These are phyloP conservation scores for Danionella dracula DNA, from an alignment of 2,797 vertebrate genomes.

Conservation along the genomic window DNA sequence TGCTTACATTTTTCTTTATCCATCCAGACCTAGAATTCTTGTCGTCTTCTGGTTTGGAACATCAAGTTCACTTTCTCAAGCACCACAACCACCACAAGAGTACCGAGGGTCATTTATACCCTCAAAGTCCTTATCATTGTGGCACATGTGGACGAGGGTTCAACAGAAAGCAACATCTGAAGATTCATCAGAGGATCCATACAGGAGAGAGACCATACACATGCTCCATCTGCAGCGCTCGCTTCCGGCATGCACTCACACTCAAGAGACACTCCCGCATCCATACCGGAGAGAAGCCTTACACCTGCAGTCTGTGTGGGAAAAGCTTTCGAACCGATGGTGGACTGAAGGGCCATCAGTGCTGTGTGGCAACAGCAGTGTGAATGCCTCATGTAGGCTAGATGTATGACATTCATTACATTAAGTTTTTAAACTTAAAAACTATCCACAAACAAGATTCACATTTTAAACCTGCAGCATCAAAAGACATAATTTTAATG, in stretches of 20 bases:
- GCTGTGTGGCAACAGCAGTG: constrained; percentile 6
- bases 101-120: constrained; percentile 26
- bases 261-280: constrained; percentile 53
- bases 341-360: constrained; percentile 51
- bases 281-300: constrained; percentile 56
- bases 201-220: constrained; percentile 54
- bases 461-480: too few species aligned
- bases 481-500: too few species aligned
- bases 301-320: constrained; percentile 48
- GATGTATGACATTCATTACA: not conserved
- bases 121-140: constrained; percentile 48
- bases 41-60: constrained; percentile 24
- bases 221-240: constrained; percentile 50
- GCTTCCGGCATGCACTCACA: constrained; percentile 54
- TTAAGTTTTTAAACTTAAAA: too few species aligned
- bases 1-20: constrained; percentile 17
- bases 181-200: constrained; percentile 57
- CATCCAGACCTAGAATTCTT: constrained; percentile 39
- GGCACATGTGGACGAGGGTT: constrained; percentile 51
- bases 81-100: constrained; percentile 26
- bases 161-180: constrained; percentile 56
- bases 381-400: not conserved
- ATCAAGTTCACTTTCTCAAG: constrained; percentile 33
- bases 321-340: constrained; percentile 53
- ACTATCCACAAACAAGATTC: too few species aligned